Evolutionary conservation across 2,113 vertebrate genomes (phyloP).

Genomic region (Lepus timidus): DNA sequence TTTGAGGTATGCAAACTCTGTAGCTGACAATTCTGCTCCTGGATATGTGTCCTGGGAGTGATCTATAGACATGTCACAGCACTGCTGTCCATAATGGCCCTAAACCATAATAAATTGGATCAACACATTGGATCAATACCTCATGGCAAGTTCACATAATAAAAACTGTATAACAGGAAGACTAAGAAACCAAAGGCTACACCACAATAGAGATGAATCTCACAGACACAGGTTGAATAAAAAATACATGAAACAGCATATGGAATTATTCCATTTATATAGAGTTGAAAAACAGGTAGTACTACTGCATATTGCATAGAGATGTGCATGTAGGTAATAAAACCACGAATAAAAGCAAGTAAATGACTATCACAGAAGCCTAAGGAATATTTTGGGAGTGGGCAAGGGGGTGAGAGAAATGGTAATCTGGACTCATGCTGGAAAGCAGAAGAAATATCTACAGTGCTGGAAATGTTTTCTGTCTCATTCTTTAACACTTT

Average conservation of each 20-base stretch:
- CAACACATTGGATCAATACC: not conserved
- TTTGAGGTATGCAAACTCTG: not conserved
- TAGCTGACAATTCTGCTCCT: not conserved
- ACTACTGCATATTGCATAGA: not conserved
- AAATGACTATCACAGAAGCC: not conserved
- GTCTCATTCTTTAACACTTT: slow-evolving; percentile 8
- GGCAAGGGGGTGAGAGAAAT: not conserved
- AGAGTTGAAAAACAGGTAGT: not conserved
- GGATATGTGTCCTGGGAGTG: not conserved
- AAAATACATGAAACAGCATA: not conserved
- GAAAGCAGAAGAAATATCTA: not conserved
- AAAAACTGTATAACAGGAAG: not conserved
- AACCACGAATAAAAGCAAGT: not conserved
- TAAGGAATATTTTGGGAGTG: not conserved
- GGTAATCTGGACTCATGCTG: not conserved
- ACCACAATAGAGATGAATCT: not conserved
- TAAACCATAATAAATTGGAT: not conserved
- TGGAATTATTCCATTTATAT: not conserved
- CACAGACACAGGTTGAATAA: not conserved
- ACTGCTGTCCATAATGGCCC: not conserved
- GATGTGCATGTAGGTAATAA: not conserved
- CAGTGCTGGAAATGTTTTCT: not conserved
- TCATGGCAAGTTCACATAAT: not conserved
- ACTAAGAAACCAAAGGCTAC: not conserved
- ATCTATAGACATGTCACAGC: not conserved